Evolutionary conservation across 2,113 vertebrate genomes (phyloP).

Genomic region (Chloroceryle aenea): DNA sequence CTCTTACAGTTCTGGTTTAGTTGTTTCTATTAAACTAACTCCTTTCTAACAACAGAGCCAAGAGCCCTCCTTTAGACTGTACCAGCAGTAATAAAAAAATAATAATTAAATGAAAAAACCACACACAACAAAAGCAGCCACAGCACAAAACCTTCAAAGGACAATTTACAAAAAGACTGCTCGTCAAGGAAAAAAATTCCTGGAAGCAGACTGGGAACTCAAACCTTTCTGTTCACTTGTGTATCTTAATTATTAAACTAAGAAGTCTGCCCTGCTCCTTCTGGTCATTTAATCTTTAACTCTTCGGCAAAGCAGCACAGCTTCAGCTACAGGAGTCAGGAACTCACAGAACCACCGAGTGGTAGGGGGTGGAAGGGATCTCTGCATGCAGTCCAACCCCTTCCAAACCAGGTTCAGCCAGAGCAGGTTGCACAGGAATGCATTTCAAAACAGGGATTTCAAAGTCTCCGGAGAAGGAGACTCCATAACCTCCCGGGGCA

Average conservation of each 20-base stretch:
- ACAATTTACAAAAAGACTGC: background rate
- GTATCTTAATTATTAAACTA: background rate
- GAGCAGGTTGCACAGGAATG: background rate
- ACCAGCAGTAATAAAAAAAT: background rate
- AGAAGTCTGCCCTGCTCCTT: background rate
- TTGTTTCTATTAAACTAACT: background rate
- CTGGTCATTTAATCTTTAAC: conserved; percentile 16
- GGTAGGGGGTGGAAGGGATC: background rate
- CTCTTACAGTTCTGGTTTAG: background rate
- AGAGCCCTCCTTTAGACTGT: background rate
- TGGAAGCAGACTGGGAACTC: background rate
- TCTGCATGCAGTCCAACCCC: background rate
- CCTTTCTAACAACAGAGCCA: background rate
- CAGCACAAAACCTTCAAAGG: background rate
- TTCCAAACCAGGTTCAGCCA: background rate
- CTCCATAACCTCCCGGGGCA: background rate
- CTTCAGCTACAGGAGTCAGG: background rate
- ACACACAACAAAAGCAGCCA: too few relatives aligned
- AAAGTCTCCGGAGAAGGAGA: background rate
- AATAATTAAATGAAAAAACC: too few relatives aligned
- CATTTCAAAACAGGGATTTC: background rate
- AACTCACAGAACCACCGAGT: background rate
- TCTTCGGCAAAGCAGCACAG: background rate
- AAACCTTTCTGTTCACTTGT: background rate
- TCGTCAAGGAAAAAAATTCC: background rate